Evolutionary conservation across 2,113 vertebrate genomes (phyloP).

Genomic region (Coracopsis vasa): DNA sequence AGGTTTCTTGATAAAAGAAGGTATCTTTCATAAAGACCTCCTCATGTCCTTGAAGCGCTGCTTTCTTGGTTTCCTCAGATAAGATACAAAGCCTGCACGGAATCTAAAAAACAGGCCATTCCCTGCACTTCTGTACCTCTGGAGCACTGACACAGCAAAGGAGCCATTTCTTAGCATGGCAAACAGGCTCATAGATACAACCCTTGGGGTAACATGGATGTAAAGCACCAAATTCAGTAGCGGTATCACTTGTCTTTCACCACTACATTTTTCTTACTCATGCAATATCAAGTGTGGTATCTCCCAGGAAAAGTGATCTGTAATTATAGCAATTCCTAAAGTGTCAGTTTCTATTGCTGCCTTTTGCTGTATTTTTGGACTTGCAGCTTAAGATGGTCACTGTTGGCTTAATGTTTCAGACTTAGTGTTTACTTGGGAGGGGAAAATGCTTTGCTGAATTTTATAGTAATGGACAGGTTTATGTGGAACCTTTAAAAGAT

Average conservation of each 20-base stretch:
- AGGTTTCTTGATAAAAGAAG: neutral
- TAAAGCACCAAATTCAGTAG: neutral
- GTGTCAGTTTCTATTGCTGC: neutral
- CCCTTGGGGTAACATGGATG: fast-evolving
- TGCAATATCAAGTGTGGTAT: neutral
- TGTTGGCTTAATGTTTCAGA: neutral
- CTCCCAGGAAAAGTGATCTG: neutral
- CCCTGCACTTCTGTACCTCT: neutral
- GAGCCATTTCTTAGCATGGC: neutral
- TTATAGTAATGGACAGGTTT: neutral
- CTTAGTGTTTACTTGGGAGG: neutral
- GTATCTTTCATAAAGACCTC: neutral
- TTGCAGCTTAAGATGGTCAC: neutral
- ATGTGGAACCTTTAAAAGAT: neutral
- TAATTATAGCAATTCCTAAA: neutral
- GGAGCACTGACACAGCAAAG: neutral
- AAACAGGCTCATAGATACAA: neutral
- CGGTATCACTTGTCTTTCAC: neutral
- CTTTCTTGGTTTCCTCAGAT: neutral
- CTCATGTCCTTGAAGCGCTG: neutral
- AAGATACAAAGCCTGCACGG: no score
- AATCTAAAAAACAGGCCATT: neutral
- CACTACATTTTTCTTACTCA: neutral
- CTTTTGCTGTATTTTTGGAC: neutral
- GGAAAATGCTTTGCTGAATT: neutral